Base-by-base conservation (phyloP, 2,113 vertebrate genomes). In the Peromyscus polionotus region DNA sequence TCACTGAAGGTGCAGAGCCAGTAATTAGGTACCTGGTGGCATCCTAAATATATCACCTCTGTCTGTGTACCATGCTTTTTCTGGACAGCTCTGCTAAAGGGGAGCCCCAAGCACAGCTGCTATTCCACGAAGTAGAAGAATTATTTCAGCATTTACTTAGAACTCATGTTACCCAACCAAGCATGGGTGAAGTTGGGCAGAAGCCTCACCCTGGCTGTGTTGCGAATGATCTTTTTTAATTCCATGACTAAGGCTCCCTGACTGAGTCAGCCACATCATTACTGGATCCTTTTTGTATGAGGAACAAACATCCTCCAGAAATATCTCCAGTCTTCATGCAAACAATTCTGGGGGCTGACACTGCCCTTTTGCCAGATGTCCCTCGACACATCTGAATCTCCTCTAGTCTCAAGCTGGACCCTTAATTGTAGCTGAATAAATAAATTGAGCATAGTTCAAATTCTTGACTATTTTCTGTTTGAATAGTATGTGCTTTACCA, bases 331-430 rank as follows among this genome's bases (percentile, higher is more conserved):
- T 83, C 48, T 63, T 90, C 36, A 9, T 70, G 68, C n/a, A 87
- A 95, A 95, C n/a, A n/a, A 51, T 79, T 91, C 45, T 54, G 65
- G 79, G 86, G 93, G 91, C 92, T 96, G 97, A 94, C 83, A 48
- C 67, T 94, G 86, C 77, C 73, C 61, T 96, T 96, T 96, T 42
- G 3, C 93, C 89, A 94, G 93, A 83, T 96, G 95, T 91, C 91
- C 51, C 61, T 76, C 17, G 16, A 77, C 77, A 85, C 51, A 88
- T 95, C 57, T 81, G 76, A 95, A 91, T 96, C 59, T 77, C 96
- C 87, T 96, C 94, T 88, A 68, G 75, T 90, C 11, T 42, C 88
- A 91, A 83, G 39, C 85, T 77, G 88, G 81, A 20, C 7, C 39
- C 65, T 90, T 96, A 79, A 87, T 93, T 89, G 61, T 31, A 75